Conservation (phyloP, 2,797 vertebrate genomes). For the Hypotaenidia philippensis region DNA sequence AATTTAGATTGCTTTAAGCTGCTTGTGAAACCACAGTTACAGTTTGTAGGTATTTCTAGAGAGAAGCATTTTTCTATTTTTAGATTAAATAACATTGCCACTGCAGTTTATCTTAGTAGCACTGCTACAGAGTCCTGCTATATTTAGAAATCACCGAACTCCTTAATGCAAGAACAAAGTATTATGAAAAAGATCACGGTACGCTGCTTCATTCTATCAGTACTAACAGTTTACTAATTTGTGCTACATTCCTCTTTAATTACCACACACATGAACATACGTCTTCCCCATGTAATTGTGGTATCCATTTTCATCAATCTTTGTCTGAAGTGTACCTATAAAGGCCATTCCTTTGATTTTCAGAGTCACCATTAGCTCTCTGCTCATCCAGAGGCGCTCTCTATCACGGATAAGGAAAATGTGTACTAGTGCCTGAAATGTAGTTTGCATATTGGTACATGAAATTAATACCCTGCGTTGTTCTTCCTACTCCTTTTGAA, state of each 20-base stretch:
- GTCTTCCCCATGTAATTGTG: neutral
- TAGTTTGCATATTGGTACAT: neutral
- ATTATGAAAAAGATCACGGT: neutral
- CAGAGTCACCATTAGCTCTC: neutral
- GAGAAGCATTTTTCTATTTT: constrained; percentile 31
- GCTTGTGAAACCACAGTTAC: neutral
- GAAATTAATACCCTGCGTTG: neutral
- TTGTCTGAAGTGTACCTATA: neutral
- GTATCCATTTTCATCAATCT: neutral
- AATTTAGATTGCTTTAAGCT: neutral
- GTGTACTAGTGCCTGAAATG: neutral
- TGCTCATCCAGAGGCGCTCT: neutral
- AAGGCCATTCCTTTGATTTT: neutral
- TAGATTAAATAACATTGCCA: constrained; percentile 10
- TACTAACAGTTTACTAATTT: neutral
- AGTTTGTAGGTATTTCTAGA: neutral
- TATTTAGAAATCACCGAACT: constrained; percentile 27
- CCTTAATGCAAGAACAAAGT: neutral
- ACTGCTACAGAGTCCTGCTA: neutral
- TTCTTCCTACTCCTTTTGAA: neutral
- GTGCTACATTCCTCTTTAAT: neutral
- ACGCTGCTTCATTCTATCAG: neutral
- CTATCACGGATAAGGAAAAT: neutral
- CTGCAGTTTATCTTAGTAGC: neutral
- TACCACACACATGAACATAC: neutral